A percentile compares a stretch with the other conserved stretches of the same genome.
phyloP scores from a whole-genome alignment of 2,888 invertebrate species.

The Heterodera filipjevi region DNA sequence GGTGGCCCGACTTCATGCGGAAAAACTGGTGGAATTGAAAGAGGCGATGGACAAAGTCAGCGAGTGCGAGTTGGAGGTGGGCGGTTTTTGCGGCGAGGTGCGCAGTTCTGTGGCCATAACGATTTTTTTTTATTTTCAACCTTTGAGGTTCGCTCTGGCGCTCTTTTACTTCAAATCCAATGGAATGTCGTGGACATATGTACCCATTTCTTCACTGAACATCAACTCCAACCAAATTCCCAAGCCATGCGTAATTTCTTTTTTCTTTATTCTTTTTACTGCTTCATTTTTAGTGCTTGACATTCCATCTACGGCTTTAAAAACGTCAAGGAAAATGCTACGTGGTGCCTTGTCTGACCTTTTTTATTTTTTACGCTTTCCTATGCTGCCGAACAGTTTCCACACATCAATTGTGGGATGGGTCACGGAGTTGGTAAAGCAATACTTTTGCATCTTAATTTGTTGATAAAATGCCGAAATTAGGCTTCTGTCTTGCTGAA shows the following conservation, averaged over 20 bases:
- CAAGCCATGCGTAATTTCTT: conserved; percentile 43
- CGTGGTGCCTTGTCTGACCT: conserved; percentile 55
- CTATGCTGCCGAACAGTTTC: conserved; percentile 50
- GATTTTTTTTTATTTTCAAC: neutral
- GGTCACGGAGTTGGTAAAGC: conserved; percentile 54
- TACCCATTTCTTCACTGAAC: conserved; percentile 53
- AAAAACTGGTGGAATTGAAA: conserved; percentile 49
- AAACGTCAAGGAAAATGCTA: conserved; percentile 34
- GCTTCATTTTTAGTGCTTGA: conserved; percentile 19
- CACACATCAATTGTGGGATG: conserved; percentile 52
- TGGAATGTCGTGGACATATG: conserved; percentile 58
- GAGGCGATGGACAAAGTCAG: conserved; percentile 47
- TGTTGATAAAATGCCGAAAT: neutral
- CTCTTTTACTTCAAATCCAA: conserved; percentile 58
- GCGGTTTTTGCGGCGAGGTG: conserved; percentile 47
- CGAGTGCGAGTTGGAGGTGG: conserved; percentile 49
- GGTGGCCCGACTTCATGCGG: conserved; percentile 44
- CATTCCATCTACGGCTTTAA: neutral
- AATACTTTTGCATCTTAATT: neutral
- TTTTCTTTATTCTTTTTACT: neutral
- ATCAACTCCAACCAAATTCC: conserved; percentile 43
- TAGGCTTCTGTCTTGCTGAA: conserved; percentile 49
- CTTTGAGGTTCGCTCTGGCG: conserved; percentile 40
- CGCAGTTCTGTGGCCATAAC: conserved; percentile 17
- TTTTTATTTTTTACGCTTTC: conserved; percentile 57